Percentiles rank a stretch among this genome's conserved stretches.
Evolutionary conservation across 2,113 vertebrate species (phyloP).

Genomic region (Harpagus bidentatus): DNA sequence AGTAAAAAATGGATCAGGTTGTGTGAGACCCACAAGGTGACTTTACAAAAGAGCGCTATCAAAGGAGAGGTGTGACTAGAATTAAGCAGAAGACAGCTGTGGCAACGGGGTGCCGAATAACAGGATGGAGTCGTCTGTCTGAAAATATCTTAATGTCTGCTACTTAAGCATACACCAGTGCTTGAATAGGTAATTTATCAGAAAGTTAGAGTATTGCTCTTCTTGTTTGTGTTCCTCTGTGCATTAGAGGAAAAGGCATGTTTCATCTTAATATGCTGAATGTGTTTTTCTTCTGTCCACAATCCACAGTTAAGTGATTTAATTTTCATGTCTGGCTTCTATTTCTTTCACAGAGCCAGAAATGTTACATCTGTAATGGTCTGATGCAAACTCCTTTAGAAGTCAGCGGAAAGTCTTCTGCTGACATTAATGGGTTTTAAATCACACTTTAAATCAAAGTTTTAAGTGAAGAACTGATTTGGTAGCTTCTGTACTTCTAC

Average conservation of each 20-base stretch:
- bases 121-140: constrained; percentile 12
- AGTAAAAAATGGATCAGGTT: constrained; percentile 35
- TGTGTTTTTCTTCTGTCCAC: constrained; percentile 15
- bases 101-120: constrained; percentile 6
- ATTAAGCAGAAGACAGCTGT: constrained; percentile 56
- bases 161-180: not conserved
- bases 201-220: not conserved
- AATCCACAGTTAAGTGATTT: constrained; percentile 20
- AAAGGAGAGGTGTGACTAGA: constrained; percentile 58
- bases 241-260: not conserved
- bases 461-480: not conserved
- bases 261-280: constrained; percentile 7
- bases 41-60: constrained; percentile 42
- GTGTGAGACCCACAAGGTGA: constrained; percentile 60
- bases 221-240: not conserved
- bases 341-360: not conserved
- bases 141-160: constrained; percentile 25
- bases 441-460: not conserved
- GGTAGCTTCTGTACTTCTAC: not conserved
- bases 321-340: constrained; percentile 24
- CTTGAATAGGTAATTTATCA: not conserved
- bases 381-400: not conserved
- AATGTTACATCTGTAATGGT: not conserved
- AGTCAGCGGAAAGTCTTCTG: not conserved
- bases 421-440: not conserved